These are phyloP conservation scores for Monarcha castaneiventris DNA, from an alignment of 2,113 vertebrate species.

Conservation along the genomic window DNA sequence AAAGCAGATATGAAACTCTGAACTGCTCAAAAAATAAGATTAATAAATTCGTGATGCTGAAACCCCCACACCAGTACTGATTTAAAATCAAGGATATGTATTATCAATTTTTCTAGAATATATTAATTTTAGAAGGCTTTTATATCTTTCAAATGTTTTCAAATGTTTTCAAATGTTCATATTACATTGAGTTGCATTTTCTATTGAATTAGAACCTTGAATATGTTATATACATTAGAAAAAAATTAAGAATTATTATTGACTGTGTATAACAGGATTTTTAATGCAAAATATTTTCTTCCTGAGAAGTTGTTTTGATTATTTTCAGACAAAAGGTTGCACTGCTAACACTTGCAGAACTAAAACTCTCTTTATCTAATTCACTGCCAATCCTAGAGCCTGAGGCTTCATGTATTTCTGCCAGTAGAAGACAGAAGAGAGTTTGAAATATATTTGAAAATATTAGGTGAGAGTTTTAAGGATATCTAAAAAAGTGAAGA, in stretches of 20 bases:
- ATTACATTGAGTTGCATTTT: neutral
- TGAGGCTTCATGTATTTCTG: neutral
- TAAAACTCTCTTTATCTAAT: neutral
- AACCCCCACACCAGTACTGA: neutral
- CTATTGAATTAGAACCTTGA: neutral
- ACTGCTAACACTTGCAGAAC: neutral
- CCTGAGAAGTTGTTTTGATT: neutral
- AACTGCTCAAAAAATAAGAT: neutral
- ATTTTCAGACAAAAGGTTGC: neutral
- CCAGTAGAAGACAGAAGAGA: conserved; percentile 6
- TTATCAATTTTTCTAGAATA: neutral
- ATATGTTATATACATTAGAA: neutral
- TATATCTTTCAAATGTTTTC: neutral
- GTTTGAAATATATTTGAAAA: neutral
- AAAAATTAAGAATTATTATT: neutral
- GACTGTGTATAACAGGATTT: neutral
- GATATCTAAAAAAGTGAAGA: neutral
- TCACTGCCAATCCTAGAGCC: neutral
- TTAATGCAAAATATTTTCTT: neutral
- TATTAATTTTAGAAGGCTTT: neutral
- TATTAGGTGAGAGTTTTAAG: neutral
- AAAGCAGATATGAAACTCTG: neutral
- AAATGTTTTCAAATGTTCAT: no score
- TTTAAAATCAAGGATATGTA: neutral
- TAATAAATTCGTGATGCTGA: neutral